phyloP scores from a whole-genome alignment of 2,797 vertebrate species.

The Notoglanidium macrostoma region DNA sequence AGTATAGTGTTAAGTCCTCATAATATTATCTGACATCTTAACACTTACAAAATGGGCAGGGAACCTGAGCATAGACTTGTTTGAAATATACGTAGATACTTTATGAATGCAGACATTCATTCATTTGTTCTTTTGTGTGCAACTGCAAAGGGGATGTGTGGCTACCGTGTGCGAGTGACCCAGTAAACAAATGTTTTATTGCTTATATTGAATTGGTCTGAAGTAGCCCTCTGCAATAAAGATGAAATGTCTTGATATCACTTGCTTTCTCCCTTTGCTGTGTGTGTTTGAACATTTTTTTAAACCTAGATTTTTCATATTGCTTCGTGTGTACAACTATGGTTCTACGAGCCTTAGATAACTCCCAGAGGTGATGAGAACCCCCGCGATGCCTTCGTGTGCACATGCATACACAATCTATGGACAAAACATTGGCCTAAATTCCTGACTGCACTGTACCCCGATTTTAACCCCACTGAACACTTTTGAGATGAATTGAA shows the following conservation, averaged over 20 bases:
- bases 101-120: background rate
- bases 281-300: background rate
- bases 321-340: background rate
- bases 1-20: background rate
- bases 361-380: no score
- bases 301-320: background rate
- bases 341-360: background rate
- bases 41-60: background rate
- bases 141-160: conserved; percentile 10
- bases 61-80: background rate
- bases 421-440: background rate
- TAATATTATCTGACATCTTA: background rate
- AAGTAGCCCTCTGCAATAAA: conserved; percentile 74
- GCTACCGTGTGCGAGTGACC: conserved; percentile 49
- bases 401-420: background rate
- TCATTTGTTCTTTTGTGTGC: background rate
- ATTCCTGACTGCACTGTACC: background rate
- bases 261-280: conserved; percentile 16
- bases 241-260: conserved; percentile 55
- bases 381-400: background rate
- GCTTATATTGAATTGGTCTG: conserved; percentile 43
- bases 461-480: background rate
- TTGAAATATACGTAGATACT: background rate
- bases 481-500: background rate
- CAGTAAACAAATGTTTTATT: conserved; percentile 32